Evolutionary conservation across 1,140 invertebrate genomes (phyloP), one percentile per base, ranked within the genome.

Genomic region (Drosophila aff.): DNA sequence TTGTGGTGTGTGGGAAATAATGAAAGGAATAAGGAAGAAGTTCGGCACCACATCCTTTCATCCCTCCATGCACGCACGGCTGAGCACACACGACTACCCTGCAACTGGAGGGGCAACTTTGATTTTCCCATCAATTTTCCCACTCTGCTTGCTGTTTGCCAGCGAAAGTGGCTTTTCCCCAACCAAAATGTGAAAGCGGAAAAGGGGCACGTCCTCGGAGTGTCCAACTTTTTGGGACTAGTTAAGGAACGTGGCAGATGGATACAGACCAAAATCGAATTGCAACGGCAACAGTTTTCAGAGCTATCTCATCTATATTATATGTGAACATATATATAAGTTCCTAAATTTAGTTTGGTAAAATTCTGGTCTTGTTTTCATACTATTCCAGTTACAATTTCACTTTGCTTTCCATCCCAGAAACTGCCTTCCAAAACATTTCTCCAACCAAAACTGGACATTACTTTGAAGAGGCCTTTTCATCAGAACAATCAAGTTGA

Each of bases 81-180:
- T 67, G 62, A 38, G 40, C 67, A 71, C 67, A 71, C 63, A 67
- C 63, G 67, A 71, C 63, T 46, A 38, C 67, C 63, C 67, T 55
- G 63, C 15, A 18, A n/a, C 13, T 38, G 65, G 40, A 36, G 38
- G 28, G 63, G 2, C 2, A 53, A 71, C 63, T 55, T 71, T 55
- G 63, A 53, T 71, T 71, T 71, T 23, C 5, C 15, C 10, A 1
- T 1, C 31, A 65, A 23, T 44, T 66, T 69, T 66, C 61, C 28
- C 9, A 69, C 53, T 46, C 18, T 23, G 40, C 38, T 55, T 71
- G 63, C 18, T 15, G 38, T 53, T 55, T 71, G 67, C 40, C 63
- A n/a, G 47, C 23, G 28, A 69, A 69, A 69, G 63, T 68, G 23
- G 55, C 63, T 67, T 67, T 71, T 40, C 49, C 13, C 6, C n/a